Evolutionary conservation across 2,113 vertebrate genomes (phyloP), one percentile per base, ranked within the genome.

Genomic region (Eolophus roseicapilla): DNA sequence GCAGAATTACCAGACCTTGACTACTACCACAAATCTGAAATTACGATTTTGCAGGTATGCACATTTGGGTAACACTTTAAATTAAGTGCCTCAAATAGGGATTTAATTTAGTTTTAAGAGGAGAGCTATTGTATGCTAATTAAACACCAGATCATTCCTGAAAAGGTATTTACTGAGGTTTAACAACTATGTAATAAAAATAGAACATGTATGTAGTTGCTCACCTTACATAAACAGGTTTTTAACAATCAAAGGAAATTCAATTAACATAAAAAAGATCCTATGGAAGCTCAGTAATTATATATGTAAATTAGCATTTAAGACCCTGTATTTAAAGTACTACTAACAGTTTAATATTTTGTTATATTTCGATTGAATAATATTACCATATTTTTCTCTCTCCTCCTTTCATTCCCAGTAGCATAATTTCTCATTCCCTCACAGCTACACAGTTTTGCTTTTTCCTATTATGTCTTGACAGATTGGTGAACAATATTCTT

Each of bases 101-200:
- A 88, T 91, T 97, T 95, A 93, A 97, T 97, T 97, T 95, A 74
- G 73, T 76, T 95, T 97, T 96, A 97, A 96, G 86, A 93, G 70
- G 95, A 93, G 52, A 95, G 62, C 55, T 65, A 83, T 71, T 74
- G 75, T 91, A 52, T 89, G 69, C 68, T 96, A 96, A 96, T 96
- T 97, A 95, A 95, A 97, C 92, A 94, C 78, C 78, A 81, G 96
- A 79, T 67, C 81, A 74, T 80, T 93, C 93, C 82, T 92, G 87
- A 90, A 96, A 88, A 78, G 89, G 80, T 94, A 75, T 96, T 97
- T 93, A 79, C 87, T 64, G 71, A 82, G 69, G 29, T 83, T 94
- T 92, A 94, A 80, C 74, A 88, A 35, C 87, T 89, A 35, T 50
- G 44, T 87, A 94, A 90, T 57, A 83, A 89, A 93, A 86, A 35